These are phyloP conservation scores for Labroides dimidiatus DNA, from an alignment of 2,797 vertebrate species.

Conservation along the genomic window DNA sequence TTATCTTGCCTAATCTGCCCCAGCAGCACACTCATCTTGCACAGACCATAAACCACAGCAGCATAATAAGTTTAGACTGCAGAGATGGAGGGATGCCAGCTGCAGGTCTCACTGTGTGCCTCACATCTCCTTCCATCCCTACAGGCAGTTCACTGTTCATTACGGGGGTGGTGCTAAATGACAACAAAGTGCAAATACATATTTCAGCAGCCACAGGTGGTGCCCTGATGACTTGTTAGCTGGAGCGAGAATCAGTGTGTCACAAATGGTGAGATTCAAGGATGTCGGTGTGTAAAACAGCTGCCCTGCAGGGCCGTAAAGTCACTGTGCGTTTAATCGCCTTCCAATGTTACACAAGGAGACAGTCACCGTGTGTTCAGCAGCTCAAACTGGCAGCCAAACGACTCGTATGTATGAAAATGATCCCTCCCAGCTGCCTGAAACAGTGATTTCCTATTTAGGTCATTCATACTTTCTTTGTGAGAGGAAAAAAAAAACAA, in stretches of 20 bases:
- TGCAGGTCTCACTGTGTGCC: slow-evolving; percentile 27
- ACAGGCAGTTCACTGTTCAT: slow-evolving; percentile 41
- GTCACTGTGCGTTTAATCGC: slow-evolving; percentile 48
- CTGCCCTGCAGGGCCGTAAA: slow-evolving; percentile 29
- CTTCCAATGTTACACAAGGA: slow-evolving; percentile 28
- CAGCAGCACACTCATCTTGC: slow-evolving; percentile 46
- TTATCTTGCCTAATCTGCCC: slow-evolving; percentile 16
- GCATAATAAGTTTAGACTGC: slow-evolving; percentile 50
- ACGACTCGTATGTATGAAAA: slow-evolving; percentile 15
- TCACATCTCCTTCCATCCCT: slow-evolving; percentile 7
- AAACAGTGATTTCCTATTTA: not conserved
- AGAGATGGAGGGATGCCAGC: slow-evolving; percentile 38
- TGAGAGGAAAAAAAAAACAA: not conserved
- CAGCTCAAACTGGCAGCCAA: slow-evolving; percentile 20
- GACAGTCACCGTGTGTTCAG: slow-evolving; percentile 19
- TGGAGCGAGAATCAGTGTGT: slow-evolving; percentile 12
- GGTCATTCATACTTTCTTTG: not conserved
- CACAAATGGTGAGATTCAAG: slow-evolving; percentile 35
- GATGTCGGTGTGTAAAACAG: slow-evolving; percentile 24
- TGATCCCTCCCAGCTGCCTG: slow-evolving; percentile 2
- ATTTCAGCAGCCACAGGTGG: slow-evolving; percentile 39
- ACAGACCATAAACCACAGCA: slow-evolving; percentile 61
- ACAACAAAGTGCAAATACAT: slow-evolving; percentile 43
- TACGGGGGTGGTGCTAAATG: slow-evolving; percentile 32
- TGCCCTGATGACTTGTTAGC: slow-evolving; percentile 48